phyloP scores from a whole-genome alignment of 2,888 invertebrate genomes.

The Caenorhabditis drosophilae region DNA sequence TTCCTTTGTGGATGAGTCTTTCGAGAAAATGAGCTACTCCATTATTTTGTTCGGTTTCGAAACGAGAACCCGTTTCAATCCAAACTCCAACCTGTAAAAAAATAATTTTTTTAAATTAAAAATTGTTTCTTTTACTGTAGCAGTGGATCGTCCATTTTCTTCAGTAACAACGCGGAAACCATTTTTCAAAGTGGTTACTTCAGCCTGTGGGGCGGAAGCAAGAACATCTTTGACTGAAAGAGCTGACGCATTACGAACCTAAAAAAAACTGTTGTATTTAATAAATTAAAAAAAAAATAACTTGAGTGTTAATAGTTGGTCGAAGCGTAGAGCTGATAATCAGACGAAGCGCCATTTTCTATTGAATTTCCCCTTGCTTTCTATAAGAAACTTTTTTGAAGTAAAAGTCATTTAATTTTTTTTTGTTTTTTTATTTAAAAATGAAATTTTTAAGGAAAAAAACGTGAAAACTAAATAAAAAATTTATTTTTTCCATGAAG shows the following conservation, averaged over 20 bases:
- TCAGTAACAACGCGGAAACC: conserved; percentile 93
- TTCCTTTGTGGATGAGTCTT: conserved; percentile 92
- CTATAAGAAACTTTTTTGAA: conserved; percentile 15
- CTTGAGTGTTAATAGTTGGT: conserved; percentile 42
- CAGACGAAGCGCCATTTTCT: conserved; percentile 46
- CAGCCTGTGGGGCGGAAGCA: conserved; percentile 46
- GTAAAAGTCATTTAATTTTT: neutral
- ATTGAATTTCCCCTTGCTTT: conserved; percentile 38
- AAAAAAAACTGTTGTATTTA: conserved; percentile 1
- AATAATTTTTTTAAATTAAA: conserved; percentile 8
- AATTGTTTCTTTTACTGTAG: conserved; percentile 83
- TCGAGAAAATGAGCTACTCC: conserved; percentile 98
- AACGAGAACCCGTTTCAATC: conserved; percentile 98
- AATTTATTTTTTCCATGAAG: conserved; percentile 20
- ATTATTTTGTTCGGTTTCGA: conserved; percentile 89
- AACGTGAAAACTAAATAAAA: conserved; percentile 2
- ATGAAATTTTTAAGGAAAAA: neutral
- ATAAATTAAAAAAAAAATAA: conserved; percentile 3
- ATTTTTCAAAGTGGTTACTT: conserved; percentile 75
- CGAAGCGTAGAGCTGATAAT: conserved; percentile 42
- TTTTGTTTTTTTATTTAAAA: neutral
- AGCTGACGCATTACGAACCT: conserved; percentile 51
- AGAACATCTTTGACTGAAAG: conserved; percentile 52
- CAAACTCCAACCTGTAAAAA: conserved; percentile 77
- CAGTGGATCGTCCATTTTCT: conserved; percentile 92